Evolutionary conservation across 2,797 vertebrate species (phyloP), one percentile per base, ranked within the genome.

Genomic region (Melanitta fusca): DNA sequence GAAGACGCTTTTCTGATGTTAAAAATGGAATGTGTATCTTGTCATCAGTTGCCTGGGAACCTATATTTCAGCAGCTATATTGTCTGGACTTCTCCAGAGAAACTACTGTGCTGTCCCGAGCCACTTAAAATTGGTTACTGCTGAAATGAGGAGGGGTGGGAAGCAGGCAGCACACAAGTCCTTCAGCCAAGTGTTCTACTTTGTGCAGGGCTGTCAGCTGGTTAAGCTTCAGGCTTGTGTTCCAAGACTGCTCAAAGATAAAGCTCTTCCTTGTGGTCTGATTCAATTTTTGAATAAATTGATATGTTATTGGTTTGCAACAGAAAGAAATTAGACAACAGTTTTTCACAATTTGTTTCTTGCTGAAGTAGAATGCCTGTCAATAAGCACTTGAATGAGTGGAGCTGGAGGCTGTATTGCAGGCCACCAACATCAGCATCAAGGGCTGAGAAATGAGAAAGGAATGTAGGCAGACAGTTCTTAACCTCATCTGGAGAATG

Each of bases 221-320:
- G 39, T n/a, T 47, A 70, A 56, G 32, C 30, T 68, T 91, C 45
- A 80, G 41, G 57, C 15, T 70, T 84, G 60, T 94, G 88, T 96
- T 94, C 92, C 89, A 92, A 96, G 93, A 66, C 45, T 89, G 66
- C 32, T 89, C 1, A 8, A 45, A 82, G 51, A 32, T 53, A 70
- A 93, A 95, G 68, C 32, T 86, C 73, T 81, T 92, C 62, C 88
- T 94, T 94, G 57, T 82, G 54, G 77, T 96, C 89, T 89, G 85
- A 91, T 43, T 94, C 43, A 25, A 11, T 39, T 85, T 88, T 57
- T 72, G 1, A 88, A 61, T 83, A 24, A 92, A 49, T 61, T 70
- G 36, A 18, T 64, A 11, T 34, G 43, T 64, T 66, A 41, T 27
- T 68, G 32, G n/a, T 47, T 81, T 69, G 38, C 21, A 69, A 43